These are phyloP conservation scores for Camponotus vicinus DNA, from an alignment of 1,140 invertebrate species.

Conservation along the genomic window DNA sequence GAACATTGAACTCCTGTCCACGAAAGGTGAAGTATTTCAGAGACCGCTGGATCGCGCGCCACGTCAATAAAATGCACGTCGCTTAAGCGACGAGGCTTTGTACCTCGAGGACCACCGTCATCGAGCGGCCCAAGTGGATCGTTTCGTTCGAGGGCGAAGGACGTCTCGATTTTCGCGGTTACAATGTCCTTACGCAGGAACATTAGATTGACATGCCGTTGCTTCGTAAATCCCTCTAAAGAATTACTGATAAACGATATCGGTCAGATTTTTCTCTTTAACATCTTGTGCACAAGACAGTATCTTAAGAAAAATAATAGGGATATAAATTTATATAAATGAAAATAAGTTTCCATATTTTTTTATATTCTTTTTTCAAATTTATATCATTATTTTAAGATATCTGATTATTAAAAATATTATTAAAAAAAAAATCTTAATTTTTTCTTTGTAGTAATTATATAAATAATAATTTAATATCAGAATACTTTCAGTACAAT, in stretches of 20 bases:
- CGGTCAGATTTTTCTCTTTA: neutral
- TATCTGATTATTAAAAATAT: too few relatives aligned
- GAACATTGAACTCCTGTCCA: constrained; percentile 45
- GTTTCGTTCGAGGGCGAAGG: constrained; percentile 62
- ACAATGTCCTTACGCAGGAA: constrained; percentile 60
- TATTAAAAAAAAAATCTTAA: too few relatives aligned
- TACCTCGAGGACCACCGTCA: constrained; percentile 76
- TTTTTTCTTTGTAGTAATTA: neutral
- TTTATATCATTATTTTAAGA: neutral
- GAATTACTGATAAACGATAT: constrained; percentile 15
- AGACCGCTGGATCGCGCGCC: constrained; percentile 63
- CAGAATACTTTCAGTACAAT: neutral
- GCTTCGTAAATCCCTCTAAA: constrained; percentile 22
- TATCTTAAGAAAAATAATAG: neutral
- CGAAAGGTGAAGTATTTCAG: constrained; percentile 67
- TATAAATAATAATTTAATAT: too few relatives aligned
- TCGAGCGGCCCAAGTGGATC: constrained; percentile 67
- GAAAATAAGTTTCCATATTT: neutral
- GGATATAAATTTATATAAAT: neutral
- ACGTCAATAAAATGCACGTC: constrained; percentile 77
- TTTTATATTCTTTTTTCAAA: neutral
- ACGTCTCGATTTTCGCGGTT: constrained; percentile 76
- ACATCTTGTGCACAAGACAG: neutral
- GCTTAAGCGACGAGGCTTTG: constrained; percentile 75
- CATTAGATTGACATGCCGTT: constrained; percentile 15